Base-by-base conservation (phyloP, 2,797 vertebrate genomes). In the Peromyscus attwateri region DNA sequence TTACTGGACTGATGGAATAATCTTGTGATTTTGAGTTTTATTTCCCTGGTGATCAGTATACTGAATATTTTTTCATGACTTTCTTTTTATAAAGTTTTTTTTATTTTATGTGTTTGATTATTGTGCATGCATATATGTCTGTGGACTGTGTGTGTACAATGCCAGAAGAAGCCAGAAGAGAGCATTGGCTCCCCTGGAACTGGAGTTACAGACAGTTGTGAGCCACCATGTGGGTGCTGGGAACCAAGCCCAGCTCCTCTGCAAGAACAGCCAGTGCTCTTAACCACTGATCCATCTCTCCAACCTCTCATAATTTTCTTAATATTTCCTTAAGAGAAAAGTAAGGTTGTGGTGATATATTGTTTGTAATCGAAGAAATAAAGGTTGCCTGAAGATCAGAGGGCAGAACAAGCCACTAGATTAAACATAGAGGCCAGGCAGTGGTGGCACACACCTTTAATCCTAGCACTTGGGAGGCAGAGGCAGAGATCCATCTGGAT, bases 241-340 rank as follows among this genome's bases (percentile, higher is more conserved):
- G 14, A 55, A 55, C 1, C 23, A 40, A 73, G 27, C n/a, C 6
- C 68, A 60, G 52, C 1, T 43, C 85, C 52, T 75, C 52, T 75
- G 27, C n/a, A 60, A 88, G 70, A 31, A 21, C 23, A 73, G n/a
- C 0, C n/a, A 73, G 49, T 57, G 34, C n/a, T 60, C 70, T 40
- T 75, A 75, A 60, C n/a, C 8, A 40, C 23, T 57, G 34, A 49
- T 43, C 5, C 34, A 43, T 75, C 52, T 73, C 49, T 73, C 52
- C 14, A 73, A 57, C 14, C 25, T 77, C 37, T 91, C 64, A 52
- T 25, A 43, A 85, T 71, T 91, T 80, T 43, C 19, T 91, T 91
- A 92, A 91, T 34, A 89, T 81, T 90, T 62, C 70, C n/a, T 87
- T 97, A 62, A 70, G n/a, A 76, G n/a, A 87, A 88, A 93, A 81